Evolutionary conservation across 2,113 vertebrate species (phyloP).

Genomic region (Calidris pygmaea): DNA sequence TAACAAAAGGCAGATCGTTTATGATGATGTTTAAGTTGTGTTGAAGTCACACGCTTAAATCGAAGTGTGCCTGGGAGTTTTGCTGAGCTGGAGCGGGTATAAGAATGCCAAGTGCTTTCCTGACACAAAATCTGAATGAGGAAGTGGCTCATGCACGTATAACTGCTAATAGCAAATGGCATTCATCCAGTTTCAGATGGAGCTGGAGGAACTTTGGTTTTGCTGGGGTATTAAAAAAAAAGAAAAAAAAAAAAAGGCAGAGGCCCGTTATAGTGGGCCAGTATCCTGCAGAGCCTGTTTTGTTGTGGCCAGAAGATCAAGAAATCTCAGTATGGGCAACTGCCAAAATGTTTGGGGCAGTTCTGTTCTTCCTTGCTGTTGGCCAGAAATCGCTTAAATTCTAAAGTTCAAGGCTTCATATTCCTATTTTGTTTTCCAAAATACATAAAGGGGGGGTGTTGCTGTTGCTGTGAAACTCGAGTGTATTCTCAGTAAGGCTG

Average conservation of each 20-base stretch:
- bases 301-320: background rate
- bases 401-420: background rate
- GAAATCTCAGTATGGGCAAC: background rate
- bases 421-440: background rate
- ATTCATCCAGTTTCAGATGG: background rate
- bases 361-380: background rate
- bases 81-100: background rate
- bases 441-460: background rate
- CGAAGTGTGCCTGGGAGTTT: background rate
- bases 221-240: background rate
- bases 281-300: background rate
- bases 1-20: background rate
- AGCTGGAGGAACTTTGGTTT: background rate
- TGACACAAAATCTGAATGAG: background rate
- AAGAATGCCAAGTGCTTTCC: background rate
- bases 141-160: background rate
- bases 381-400: background rate
- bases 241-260: background rate
- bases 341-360: background rate
- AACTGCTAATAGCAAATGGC: background rate
- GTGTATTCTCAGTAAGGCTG: background rate
- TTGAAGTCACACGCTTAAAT: background rate
- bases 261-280: background rate
- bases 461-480: background rate
- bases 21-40: background rate